A percentile compares a stretch with the other conserved stretches of the same genome.
Evolutionary conservation across 1,140 invertebrate genomes (phyloP).

Genomic region (Drosophila bipectinata): DNA sequence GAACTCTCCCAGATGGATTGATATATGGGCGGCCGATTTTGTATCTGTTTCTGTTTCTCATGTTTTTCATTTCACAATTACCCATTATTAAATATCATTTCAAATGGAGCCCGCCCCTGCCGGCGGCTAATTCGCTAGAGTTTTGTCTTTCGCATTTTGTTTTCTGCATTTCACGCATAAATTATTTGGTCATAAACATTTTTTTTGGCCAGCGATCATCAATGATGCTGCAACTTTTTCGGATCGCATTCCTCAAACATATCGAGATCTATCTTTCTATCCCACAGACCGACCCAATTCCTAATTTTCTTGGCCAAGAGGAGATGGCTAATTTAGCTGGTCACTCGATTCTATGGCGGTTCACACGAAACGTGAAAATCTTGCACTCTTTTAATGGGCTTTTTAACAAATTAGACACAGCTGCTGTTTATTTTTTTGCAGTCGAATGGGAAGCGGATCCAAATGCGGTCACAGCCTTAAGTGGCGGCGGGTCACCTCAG

Average conservation of each 20-base stretch:
- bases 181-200: conserved; percentile 59
- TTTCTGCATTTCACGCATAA: conserved; percentile 71
- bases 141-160: conserved; percentile 55
- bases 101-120: conserved; percentile 51
- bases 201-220: conserved; percentile 19
- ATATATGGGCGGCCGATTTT: conserved; percentile 42
- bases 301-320: not conserved
- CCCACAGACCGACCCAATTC: conserved; percentile 36
- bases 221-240: conserved; percentile 69
- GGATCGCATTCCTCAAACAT: conserved; percentile 26
- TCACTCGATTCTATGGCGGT: conserved; percentile 11
- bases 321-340: conserved; percentile 47
- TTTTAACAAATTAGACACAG: conserved; percentile 71
- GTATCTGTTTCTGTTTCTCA: conserved; percentile 41
- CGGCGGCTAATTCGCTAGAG: conserved; percentile 30
- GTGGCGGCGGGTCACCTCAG: conserved; percentile 36
- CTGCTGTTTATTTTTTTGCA: conserved; percentile 57
- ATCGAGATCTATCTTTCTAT: conserved; percentile 17
- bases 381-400: conserved; percentile 69
- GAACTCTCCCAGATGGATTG: conserved; percentile 33
- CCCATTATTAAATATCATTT: conserved; percentile 79
- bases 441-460: conserved; percentile 38
- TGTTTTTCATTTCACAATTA: conserved; percentile 71
- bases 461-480: conserved; percentile 45
- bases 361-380: conserved; percentile 61